Percentiles rank a stretch among this genome's conserved stretches.
Conservation (phyloP, 2,113 vertebrate species). For the Aythya baeri region DNA sequence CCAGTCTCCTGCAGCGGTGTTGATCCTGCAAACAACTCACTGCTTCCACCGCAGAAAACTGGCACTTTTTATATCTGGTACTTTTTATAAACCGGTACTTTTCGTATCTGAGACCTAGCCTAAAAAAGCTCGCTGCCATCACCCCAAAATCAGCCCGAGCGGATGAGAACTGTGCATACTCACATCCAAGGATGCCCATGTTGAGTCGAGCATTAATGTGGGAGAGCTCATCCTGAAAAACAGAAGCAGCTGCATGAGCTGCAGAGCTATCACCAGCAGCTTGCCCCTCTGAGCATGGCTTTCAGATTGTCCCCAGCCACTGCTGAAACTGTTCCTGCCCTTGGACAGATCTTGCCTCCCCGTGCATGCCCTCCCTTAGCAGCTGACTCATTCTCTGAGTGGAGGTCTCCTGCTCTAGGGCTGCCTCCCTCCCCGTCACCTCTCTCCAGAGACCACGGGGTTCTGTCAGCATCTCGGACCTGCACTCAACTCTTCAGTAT, state of each 20-base stretch:
- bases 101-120: background rate
- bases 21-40: background rate
- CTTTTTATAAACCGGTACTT: no score
- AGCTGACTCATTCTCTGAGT: background rate
- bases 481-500: background rate
- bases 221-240: slow-evolving; percentile 91
- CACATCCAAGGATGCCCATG: slow-evolving; percentile 99
- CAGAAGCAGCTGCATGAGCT: background rate
- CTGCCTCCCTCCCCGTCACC: background rate
- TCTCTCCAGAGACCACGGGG: background rate
- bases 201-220: slow-evolving; percentile 98
- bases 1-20: background rate
- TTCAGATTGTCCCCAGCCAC: background rate
- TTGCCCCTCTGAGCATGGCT: background rate
- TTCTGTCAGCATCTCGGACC: background rate
- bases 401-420: background rate
- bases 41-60: background rate
- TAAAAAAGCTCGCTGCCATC: background rate
- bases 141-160: background rate
- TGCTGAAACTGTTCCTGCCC: background rate
- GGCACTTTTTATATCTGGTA: background rate
- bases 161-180: slow-evolving; percentile 64
- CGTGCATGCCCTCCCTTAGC: background rate
- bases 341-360: background rate
- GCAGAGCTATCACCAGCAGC: background rate